Percentiles rank a stretch among this genome's conserved stretches.
These are phyloP conservation scores for Apeltes quadracus DNA, from an alignment of 2,113 vertebrate genomes.

Conservation along the genomic window DNA sequence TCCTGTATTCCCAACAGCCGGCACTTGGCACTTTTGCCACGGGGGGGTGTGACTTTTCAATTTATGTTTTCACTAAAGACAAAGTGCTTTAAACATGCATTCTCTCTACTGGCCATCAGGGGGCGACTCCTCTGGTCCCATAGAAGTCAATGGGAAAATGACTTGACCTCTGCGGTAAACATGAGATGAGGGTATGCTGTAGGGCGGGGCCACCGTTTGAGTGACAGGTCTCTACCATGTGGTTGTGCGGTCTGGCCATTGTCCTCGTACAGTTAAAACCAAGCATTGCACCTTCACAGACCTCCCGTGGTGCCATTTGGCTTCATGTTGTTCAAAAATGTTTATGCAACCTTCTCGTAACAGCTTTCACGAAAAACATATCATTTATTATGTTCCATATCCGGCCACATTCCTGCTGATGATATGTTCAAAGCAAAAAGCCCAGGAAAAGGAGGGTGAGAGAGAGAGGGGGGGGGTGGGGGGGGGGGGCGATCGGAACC, in stretches of 20 bases:
- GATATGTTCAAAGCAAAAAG: slow-evolving; percentile 39
- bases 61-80: too few relatives aligned
- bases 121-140: not conserved
- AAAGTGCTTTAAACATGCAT: not conserved
- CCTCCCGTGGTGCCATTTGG: not conserved
- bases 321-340: not conserved
- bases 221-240: not conserved
- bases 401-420: slow-evolving; percentile 20
- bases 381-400: not conserved
- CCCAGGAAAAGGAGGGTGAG: slow-evolving; percentile 15
- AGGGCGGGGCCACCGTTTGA: not conserved
- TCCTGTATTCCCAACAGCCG: not conserved
- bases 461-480: slow-evolving; percentile 21
- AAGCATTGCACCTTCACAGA: not conserved
- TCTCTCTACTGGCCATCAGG: not conserved
- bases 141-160: not conserved
- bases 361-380: not conserved
- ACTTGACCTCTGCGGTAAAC: too few relatives aligned
- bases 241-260: not conserved
- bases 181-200: not conserved
- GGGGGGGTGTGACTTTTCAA: too few relatives aligned
- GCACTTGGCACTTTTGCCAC: too few relatives aligned
- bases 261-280: not conserved
- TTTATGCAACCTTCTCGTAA: not conserved
- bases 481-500: slow-evolving; percentile 26